Percentiles rank a stretch among this genome's conserved stretches.
Conservation (phyloP, 2,113 vertebrate species). For the Rhinoptilus africanus region DNA sequence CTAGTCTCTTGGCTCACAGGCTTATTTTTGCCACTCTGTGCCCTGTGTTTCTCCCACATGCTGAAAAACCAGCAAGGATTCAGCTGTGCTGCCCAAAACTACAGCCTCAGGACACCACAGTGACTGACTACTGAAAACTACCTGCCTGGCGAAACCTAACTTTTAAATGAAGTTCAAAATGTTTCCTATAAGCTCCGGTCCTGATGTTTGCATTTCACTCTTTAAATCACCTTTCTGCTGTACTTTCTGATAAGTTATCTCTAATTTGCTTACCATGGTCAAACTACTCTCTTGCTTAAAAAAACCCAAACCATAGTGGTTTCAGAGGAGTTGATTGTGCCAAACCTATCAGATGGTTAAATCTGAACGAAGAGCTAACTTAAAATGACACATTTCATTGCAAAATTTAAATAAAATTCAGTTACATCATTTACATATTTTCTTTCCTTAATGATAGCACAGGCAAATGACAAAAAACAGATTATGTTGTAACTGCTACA, state of each 20-base stretch:
- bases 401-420: background rate
- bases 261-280: background rate
- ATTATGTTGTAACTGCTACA: background rate
- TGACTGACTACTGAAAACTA: background rate
- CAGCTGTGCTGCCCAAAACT: background rate
- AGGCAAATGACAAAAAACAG: background rate
- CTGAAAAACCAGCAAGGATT: background rate
- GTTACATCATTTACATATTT: background rate
- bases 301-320: background rate
- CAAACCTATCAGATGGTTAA: background rate
- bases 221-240: background rate
- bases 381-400: background rate
- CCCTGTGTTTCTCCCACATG: background rate
- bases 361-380: background rate
- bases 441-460: background rate
- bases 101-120: background rate
- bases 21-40: background rate
- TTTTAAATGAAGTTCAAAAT: background rate
- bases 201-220: background rate
- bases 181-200: background rate
- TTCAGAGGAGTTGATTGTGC: background rate
- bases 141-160: background rate
- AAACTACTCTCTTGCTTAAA: background rate
- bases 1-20: background rate
- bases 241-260: background rate